A percentile compares a stretch with the other conserved stretches of the same genome.
phyloP scores from a whole-genome alignment of 2,797 vertebrate species.

The Periparus ater region DNA sequence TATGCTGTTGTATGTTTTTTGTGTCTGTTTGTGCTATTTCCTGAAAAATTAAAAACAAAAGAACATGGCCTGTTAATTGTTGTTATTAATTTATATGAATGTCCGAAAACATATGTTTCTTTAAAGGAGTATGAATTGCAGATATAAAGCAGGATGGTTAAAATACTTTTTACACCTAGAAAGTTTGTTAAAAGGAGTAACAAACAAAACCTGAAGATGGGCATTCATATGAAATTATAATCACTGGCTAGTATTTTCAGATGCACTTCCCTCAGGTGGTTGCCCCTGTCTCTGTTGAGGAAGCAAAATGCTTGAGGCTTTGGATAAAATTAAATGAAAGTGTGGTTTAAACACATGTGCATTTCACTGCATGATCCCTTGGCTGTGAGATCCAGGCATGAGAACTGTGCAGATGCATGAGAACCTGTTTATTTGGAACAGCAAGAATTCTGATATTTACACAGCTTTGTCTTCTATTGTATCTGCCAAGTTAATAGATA shows the following conservation, averaged over 20 bases:
- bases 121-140: neutral
- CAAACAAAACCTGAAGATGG: neutral
- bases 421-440: slow-evolving; percentile 18
- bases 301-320: neutral
- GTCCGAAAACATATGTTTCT: neutral
- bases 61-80: neutral
- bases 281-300: neutral
- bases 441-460: slow-evolving; percentile 19
- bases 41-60: neutral
- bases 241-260: neutral
- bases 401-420: slow-evolving; percentile 1
- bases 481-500: slow-evolving; percentile 39
- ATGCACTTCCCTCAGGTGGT: neutral
- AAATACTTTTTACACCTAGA: neutral
- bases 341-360: neutral
- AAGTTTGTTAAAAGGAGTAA: neutral
- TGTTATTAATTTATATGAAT: neutral
- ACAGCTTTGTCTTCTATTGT: slow-evolving; percentile 34
- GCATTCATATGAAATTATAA: neutral
- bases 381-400: neutral
- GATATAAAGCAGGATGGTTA: neutral
- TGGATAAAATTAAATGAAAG: neutral
- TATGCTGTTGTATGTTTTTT: neutral
- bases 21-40: neutral
- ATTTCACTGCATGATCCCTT: neutral